Conservation (phyloP, 30 jellyfish, hydroid and myxozoan genomes). For the Chironex yamaguchii region DNA sequence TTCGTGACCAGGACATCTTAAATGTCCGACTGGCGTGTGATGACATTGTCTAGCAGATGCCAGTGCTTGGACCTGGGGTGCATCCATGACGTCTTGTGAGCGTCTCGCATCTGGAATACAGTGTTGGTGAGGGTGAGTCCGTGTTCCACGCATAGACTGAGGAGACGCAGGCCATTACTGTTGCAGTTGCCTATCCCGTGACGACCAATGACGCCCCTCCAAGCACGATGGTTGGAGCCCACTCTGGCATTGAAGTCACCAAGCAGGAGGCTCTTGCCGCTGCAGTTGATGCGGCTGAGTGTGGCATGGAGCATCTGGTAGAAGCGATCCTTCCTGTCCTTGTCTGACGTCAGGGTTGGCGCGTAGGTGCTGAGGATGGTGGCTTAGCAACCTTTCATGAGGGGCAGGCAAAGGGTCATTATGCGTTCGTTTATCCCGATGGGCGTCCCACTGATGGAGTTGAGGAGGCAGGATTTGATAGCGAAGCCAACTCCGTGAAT, state of each 20-base stretch:
- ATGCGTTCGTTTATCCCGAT: no score
- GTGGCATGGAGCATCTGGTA: background rate
- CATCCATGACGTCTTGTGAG: conserved; percentile 12
- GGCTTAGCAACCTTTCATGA: background rate
- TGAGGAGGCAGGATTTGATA: background rate
- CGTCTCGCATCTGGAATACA: background rate
- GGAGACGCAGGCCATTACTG: conserved; percentile 7
- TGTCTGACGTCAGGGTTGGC: no score
- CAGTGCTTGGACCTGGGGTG: conserved; percentile 31
- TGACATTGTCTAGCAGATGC: conserved; percentile 24
- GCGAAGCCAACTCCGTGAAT: background rate
- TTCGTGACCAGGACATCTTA: background rate
- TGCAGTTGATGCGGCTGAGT: background rate
- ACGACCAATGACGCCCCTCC: conserved; percentile 23
- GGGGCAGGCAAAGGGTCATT: background rate
- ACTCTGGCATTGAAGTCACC: conserved; percentile 34
- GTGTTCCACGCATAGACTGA: background rate
- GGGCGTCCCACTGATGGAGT: background rate
- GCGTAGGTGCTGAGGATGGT: conserved; percentile 3
- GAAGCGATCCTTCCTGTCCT: background rate
- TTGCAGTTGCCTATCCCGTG: conserved; percentile 15
- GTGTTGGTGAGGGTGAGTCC: conserved; percentile 21
- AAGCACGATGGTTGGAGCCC: background rate
- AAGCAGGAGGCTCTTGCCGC: background rate
- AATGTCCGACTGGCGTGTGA: background rate